phyloP scores from a whole-genome alignment of 2,888 invertebrate genomes.

The Elysia crispata region DNA sequence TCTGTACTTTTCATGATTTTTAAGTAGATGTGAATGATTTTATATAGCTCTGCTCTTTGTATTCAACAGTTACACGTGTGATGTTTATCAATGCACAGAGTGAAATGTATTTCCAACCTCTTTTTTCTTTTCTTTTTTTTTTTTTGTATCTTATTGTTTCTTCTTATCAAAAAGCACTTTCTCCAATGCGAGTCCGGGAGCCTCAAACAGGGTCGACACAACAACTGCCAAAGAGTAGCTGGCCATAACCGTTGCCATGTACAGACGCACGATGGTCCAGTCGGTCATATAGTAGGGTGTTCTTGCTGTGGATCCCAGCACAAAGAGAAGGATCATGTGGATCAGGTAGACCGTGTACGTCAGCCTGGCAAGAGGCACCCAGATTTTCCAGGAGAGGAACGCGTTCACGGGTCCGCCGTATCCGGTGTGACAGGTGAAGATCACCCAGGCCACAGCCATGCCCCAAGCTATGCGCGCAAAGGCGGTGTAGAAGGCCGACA shows the following conservation, averaged over 20 bases:
- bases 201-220: constrained; percentile 48
- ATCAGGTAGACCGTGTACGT: constrained; percentile 14
- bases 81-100: too few relatives aligned
- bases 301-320: background rate
- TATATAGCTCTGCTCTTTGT: too few relatives aligned
- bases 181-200: constrained; percentile 51
- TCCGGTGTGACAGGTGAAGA: constrained; percentile 79
- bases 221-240: constrained; percentile 45
- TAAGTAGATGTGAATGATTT: too few relatives aligned
- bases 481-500: constrained; percentile 76
- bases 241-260: constrained; percentile 39
- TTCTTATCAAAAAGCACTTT: constrained; percentile 48
- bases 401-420: constrained; percentile 76
- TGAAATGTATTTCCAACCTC: too few relatives aligned
- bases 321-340: background rate
- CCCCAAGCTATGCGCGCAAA: constrained; percentile 79
- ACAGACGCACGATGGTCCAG: constrained; percentile 37
- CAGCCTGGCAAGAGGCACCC: constrained; percentile 14
- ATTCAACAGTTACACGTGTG: too few relatives aligned
- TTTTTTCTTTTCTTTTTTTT: constrained; percentile 19
- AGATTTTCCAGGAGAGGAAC: constrained; percentile 55
- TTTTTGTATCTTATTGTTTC: too few relatives aligned
- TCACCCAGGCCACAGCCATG: constrained; percentile 79
- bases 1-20: too few relatives aligned
- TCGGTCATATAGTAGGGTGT: background rate